Conservation (phyloP, 2,113 vertebrate species). For the Aspiorhynchus laticeps region DNA sequence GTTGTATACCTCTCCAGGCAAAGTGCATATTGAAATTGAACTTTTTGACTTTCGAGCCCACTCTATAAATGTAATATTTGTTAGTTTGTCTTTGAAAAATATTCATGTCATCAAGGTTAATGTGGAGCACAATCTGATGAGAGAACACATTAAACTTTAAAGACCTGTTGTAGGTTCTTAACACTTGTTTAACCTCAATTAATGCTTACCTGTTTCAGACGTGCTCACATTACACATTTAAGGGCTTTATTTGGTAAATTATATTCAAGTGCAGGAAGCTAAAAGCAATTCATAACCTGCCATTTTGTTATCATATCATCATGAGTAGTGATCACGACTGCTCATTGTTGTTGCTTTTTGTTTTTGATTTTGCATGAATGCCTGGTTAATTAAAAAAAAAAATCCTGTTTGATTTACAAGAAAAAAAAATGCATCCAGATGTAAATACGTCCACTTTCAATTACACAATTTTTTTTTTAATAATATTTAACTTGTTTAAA, state of each 20-base stretch:
- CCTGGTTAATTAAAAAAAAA: neutral
- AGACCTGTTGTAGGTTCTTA: slow-evolving; percentile 41
- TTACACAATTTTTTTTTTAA: neutral
- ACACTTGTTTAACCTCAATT: slow-evolving; percentile 51
- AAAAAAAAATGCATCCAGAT: neutral
- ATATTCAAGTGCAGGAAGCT: slow-evolving; percentile 35
- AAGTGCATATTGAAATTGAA: slow-evolving; percentile 6
- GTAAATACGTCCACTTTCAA: neutral
- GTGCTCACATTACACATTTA: slow-evolving; percentile 40
- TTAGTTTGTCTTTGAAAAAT: slow-evolving; percentile 32
- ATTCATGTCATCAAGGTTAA: slow-evolving; percentile 49
- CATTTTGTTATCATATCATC: slow-evolving; percentile 20
- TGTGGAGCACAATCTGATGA: slow-evolving; percentile 40
- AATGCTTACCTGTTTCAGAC: slow-evolving; percentile 39
- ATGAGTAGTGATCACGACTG: neutral
- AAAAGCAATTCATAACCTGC: slow-evolving; percentile 10
- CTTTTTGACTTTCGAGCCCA: slow-evolving; percentile 12
- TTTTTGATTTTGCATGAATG: neutral
- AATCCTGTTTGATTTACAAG: neutral
- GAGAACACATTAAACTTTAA: slow-evolving; percentile 51
- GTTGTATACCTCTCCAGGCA: neutral
- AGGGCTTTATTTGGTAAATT: slow-evolving; percentile 43
- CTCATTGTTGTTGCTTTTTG: neutral
- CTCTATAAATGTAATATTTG: slow-evolving; percentile 31
- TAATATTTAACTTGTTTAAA: neutral